Evolutionary conservation across 2,888 invertebrate species (phyloP).

Genomic region (Drosophila mercatorum): DNA sequence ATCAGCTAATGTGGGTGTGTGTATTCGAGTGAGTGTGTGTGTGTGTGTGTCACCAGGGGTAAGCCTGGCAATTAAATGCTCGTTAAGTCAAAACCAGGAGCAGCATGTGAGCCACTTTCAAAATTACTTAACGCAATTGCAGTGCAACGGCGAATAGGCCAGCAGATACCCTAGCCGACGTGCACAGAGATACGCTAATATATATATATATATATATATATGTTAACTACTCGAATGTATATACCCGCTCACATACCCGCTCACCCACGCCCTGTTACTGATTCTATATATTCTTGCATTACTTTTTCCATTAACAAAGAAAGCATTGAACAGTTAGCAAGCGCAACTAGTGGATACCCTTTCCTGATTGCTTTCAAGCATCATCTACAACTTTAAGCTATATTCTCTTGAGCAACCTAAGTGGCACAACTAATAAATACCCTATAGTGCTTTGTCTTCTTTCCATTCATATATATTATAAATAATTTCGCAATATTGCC

Average conservation of each 20-base stretch:
- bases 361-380: too few relatives aligned
- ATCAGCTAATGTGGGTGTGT: slow-evolving; percentile 12
- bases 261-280: background rate
- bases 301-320: background rate
- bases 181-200: background rate
- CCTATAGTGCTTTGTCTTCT: too few relatives aligned
- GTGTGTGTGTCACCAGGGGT: slow-evolving; percentile 52
- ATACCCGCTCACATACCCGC: background rate
- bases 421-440: background rate
- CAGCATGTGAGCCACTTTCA: slow-evolving; percentile 52
- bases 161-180: background rate
- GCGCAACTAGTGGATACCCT: background rate
- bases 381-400: too few relatives aligned
- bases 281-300: background rate
- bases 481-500: background rate
- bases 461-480: background rate
- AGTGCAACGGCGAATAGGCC: slow-evolving; percentile 18
- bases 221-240: background rate
- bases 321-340: background rate
- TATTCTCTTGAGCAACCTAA: background rate
- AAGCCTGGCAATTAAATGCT: slow-evolving; percentile 72
- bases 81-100: slow-evolving; percentile 65
- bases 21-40: background rate
- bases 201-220: background rate
- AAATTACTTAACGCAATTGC: slow-evolving; percentile 57